These are phyloP conservation scores for Cryptoblepharus egeriae DNA, from an alignment of 2,797 vertebrate genomes.

Conservation along the genomic window DNA sequence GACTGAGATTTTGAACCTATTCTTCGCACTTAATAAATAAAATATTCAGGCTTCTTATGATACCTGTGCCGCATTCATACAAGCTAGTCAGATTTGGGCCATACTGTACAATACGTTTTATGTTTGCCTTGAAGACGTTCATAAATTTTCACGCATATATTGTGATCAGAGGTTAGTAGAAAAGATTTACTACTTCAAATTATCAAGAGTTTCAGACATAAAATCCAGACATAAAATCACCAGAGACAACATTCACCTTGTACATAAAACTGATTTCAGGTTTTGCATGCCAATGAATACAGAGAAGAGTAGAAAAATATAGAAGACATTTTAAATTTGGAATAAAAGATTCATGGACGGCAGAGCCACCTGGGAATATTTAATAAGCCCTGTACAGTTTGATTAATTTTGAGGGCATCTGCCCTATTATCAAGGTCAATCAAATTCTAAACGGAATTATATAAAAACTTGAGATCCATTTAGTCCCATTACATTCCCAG, in stretches of 20 bases:
- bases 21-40: constrained; percentile 13
- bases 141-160: constrained; percentile 13
- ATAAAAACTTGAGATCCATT: neutral
- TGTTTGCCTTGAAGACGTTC: neutral
- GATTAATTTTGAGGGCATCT: constrained; percentile 4
- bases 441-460: neutral
- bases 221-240: neutral
- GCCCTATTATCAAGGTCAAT: neutral
- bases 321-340: constrained; percentile 17
- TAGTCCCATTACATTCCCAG: neutral
- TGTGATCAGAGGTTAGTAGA: constrained; percentile 17
- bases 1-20: no score
- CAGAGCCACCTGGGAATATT: neutral
- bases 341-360: neutral
- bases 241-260: constrained; percentile 7
- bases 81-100: neutral
- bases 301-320: neutral
- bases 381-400: neutral
- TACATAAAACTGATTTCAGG: constrained; percentile 12
- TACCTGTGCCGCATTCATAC: neutral
- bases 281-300: neutral
- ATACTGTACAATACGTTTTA: constrained; percentile 1
- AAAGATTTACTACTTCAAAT: constrained; percentile 33
- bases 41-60: neutral
- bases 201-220: constrained; percentile 34